Base-by-base conservation (phyloP, 2,113 vertebrate species). In the Ophthalmolycus amberensis region DNA sequence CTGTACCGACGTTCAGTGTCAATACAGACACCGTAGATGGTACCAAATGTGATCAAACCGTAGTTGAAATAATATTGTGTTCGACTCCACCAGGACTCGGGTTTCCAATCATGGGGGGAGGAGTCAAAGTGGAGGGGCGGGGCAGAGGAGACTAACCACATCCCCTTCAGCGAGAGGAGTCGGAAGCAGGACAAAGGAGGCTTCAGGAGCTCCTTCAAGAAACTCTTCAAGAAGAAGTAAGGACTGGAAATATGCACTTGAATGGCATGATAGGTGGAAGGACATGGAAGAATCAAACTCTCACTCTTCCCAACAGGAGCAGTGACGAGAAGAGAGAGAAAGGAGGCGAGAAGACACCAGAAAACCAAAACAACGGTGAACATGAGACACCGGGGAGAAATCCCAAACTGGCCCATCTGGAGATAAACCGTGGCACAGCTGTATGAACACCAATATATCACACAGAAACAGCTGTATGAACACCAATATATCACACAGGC, bases 151-250 rank as follows among this genome's bases (percentile, higher is more conserved):
- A 95, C 89, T 77, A 95, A 96, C 82, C 97, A 98, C 93, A 95
- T 96, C 66, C 95, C 96, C 87, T 96, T 99, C 93, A 97, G 97
- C 77, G 97, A 98, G 87, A 96, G 97, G 87, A 97, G 96, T 90
- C 95, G 97, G 6, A 97, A 97, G 91, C 96, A 96, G 93, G 98
- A 98, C 91, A 98, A 97, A 94, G 97, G 97, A 94, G 97, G 98
- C 70, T 98, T 99, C 90, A 96, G 98, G 71, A 99, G 96, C 94
- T 99, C 98, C 65, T 99, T 99, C 94, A 98, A 97, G 95, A 99
- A 98, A 86, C 96, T 99, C 92, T 99, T 99, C 96, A 99, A 97
- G 95, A 99, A 99, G 94, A 99, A 97, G 98, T 99, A 93, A 96
- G 94, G 93, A 91, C 42, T 69, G 84, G 79, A 83, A 27, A 52